phyloP scores from a whole-genome alignment of 37 sponge, comb jelly and placozoan genomes.

The Ephydatia muelleri region DNA sequence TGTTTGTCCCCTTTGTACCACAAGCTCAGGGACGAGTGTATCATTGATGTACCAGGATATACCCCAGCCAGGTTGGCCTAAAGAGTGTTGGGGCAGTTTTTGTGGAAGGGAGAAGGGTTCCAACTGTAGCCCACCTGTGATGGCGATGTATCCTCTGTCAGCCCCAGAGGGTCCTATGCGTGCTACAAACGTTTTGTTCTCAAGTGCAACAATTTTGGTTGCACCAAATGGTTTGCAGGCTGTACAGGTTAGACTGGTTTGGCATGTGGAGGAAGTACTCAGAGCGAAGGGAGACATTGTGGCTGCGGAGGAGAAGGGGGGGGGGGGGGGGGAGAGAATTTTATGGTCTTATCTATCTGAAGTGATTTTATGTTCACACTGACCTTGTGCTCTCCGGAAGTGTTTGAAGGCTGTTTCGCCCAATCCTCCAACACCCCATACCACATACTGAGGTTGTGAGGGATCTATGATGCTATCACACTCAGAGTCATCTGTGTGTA shows the following conservation, averaged over 20 bases:
- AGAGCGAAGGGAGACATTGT: neutral
- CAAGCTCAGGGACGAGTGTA: constrained; percentile 60
- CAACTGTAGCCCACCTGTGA: constrained; percentile 32
- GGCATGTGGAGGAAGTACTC: neutral
- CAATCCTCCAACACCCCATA: constrained; percentile 60
- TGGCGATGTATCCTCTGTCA: constrained; percentile 34
- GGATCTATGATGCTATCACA: constrained; percentile 14
- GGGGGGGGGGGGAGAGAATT: neutral
- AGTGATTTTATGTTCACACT: neutral
- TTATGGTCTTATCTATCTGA: neutral
- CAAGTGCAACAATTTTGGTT: neutral
- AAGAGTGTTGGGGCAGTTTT: neutral
- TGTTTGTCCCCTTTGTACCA: constrained; percentile 52
- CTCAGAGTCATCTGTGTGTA: neutral
- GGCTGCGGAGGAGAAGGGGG: neutral
- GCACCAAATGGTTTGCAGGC: constrained; percentile 12
- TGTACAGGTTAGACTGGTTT: constrained; percentile 6
- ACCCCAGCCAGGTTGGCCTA: constrained; percentile 67
- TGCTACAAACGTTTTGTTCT: constrained; percentile 19
- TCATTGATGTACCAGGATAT: constrained; percentile 78
- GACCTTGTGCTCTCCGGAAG: constrained; percentile 36
- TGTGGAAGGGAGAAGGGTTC: neutral
- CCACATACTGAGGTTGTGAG: constrained; percentile 41
- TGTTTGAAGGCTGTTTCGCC: constrained; percentile 55
- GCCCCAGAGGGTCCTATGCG: constrained; percentile 45